Evolutionary conservation across 2,797 vertebrate genomes (phyloP), one percentile per base, ranked within the genome.

Genomic region (Crocodylus rhombifer): DNA sequence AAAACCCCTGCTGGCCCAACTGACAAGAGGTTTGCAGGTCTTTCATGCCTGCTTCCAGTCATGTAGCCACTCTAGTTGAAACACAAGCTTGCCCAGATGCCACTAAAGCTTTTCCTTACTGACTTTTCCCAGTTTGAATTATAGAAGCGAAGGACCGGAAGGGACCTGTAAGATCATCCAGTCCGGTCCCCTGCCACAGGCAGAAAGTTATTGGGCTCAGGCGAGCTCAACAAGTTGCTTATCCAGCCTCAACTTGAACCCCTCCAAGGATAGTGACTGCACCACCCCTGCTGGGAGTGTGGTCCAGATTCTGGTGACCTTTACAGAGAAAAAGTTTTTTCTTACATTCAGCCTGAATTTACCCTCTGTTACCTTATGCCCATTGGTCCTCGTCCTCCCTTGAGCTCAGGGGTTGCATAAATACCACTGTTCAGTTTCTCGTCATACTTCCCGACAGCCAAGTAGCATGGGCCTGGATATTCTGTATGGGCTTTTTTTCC

Each of bases 1-100:
- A 96, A 90, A 96, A 95, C 60, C 26, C 76, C 14, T 12, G 79
- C 28, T 65, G 85, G 16, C 6, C 67, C 84, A 92, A 79, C 6
- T 13, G 77, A n/a, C 14, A 89, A n/a, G n/a, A 33, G 58, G 64
- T 92, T 84, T 51, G 36, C 13, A 51, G 71, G 65, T 11, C 86
- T 89, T 81, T 30, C 62, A n/a, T 79, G 25, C 2, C 73, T 23
- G 4, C 2, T 86, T 86, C 18, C 75, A 85, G 33, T 77, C 77
- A 30, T 92, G 79, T 12, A 87, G 55, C 56, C 2, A 1, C 30
- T 83, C 42, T 65, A 7, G 0, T 62, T 73, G 84, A 28, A 64
- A 84, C 21, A 57, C n/a, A 77, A 23, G 56, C 82, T 79, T 58
- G 57, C 14, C 14, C 36, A 65, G 67, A 76, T 73, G n/a, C 60